phyloP scores from a whole-genome alignment of 2,888 invertebrate genomes.

The Cyclophora albipunctata region DNA sequence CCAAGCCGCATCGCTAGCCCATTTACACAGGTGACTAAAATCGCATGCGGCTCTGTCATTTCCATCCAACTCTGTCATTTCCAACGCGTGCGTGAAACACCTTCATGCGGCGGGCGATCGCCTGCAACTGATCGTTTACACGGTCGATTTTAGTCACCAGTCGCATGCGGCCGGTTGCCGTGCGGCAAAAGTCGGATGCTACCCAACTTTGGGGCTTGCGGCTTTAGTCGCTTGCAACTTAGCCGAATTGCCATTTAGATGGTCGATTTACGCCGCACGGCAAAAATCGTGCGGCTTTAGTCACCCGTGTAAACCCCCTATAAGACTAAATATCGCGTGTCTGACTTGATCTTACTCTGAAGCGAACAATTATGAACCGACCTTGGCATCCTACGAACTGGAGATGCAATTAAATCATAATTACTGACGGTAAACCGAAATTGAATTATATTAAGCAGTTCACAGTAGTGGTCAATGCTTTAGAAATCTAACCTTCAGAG shows the following conservation, averaged over 20 bases:
- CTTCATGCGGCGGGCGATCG: constrained; percentile 16
- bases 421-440: too few species aligned
- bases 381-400: too few species aligned
- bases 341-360: too few species aligned
- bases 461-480: too few species aligned
- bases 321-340: too few species aligned
- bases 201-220: constrained; percentile 34
- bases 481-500: too few species aligned
- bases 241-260: constrained; percentile 26
- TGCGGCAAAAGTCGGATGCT: constrained; percentile 32
- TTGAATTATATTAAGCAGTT: too few species aligned
- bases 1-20: constrained; percentile 30
- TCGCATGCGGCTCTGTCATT: constrained; percentile 35
- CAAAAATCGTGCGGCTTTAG: constrained; percentile 26
- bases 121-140: constrained; percentile 18
- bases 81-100: constrained; percentile 1
- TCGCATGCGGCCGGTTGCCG: constrained; percentile 31
- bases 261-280: constrained; percentile 22
- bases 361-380: too few species aligned
- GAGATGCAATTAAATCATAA: too few species aligned
- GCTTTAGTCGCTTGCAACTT: constrained; percentile 31
- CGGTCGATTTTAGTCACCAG: constrained; percentile 12
- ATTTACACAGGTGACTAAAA: constrained; percentile 34
- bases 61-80: too few species aligned
- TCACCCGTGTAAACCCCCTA: constrained; percentile 23